Conservation (phyloP, 2,113 vertebrate genomes). For the Plectropomus leopardus region DNA sequence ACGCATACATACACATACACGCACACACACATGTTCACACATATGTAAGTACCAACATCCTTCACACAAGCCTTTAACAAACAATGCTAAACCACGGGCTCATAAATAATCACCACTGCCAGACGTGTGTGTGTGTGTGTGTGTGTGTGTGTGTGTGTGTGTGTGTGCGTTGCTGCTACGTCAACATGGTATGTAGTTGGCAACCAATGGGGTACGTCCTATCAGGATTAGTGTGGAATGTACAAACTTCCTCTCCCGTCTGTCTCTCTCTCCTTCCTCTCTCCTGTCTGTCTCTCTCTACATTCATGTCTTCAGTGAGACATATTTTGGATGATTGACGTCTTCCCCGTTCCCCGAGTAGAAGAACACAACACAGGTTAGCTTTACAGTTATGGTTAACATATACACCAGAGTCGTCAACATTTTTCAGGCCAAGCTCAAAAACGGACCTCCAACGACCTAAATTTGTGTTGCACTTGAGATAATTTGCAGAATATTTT, state of each 20-base stretch:
- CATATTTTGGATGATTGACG: background rate
- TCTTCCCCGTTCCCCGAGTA: too few species aligned
- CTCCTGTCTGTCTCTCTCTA: constrained; percentile 17
- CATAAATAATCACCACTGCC: constrained; percentile 70
- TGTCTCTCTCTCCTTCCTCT: constrained; percentile 17
- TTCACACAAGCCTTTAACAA: constrained; percentile 69
- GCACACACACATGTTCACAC: constrained; percentile 40
- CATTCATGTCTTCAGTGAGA: background rate
- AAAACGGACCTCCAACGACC: too few species aligned
- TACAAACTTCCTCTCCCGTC: constrained; percentile 64
- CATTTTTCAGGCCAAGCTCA: too few species aligned
- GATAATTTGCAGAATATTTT: too few species aligned
- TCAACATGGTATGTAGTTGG: constrained; percentile 41
- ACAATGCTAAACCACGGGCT: constrained; percentile 65
- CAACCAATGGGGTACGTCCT: constrained; percentile 51
- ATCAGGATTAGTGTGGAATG: constrained; percentile 80
- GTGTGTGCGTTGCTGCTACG: constrained; percentile 47
- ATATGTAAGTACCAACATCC: constrained; percentile 54
- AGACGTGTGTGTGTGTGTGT: constrained; percentile 22
- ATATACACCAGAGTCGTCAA: too few species aligned
- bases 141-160: constrained; percentile 1
- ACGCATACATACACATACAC: constrained; percentile 35
- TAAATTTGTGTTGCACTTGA: too few species aligned
- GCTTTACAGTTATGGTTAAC: too few species aligned
- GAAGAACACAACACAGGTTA: too few species aligned